phyloP scores from a whole-genome alignment of 2,888 invertebrate species.

The Lasioglossum morio region DNA sequence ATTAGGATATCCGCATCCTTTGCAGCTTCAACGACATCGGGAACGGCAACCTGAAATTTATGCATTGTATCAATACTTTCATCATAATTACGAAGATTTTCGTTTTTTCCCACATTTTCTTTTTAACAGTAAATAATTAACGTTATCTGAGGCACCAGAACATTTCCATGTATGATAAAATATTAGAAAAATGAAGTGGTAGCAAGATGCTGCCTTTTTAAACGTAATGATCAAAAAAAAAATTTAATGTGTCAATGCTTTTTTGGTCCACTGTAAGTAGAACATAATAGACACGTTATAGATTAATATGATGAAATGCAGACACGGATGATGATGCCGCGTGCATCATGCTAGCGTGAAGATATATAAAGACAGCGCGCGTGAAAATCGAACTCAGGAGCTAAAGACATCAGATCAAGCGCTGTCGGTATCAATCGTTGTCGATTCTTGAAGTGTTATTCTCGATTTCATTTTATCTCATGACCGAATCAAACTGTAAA shows the following conservation, averaged over 20 bases:
- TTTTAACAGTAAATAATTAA: neutral
- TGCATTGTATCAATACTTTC: neutral
- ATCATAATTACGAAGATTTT: too few relatives aligned
- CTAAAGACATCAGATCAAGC: neutral
- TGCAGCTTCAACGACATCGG: constrained; percentile 88
- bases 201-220: neutral
- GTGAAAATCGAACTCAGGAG: neutral
- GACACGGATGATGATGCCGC: neutral
- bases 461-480: neutral
- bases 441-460: neutral
- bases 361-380: constrained; percentile 1
- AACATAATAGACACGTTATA: neutral
- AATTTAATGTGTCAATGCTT: too few relatives aligned
- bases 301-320: neutral
- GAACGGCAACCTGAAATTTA: constrained; percentile 86
- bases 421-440: neutral
- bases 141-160: neutral
- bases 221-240: neutral
- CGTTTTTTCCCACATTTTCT: too few relatives aligned
- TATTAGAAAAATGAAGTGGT: neutral
- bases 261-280: neutral
- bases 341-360: neutral
- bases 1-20: constrained; percentile 88
- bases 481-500: neutral
- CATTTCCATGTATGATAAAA: neutral